Evolutionary conservation across 2,888 invertebrate species (phyloP).

Genomic region (Leucophenga maculata): DNA sequence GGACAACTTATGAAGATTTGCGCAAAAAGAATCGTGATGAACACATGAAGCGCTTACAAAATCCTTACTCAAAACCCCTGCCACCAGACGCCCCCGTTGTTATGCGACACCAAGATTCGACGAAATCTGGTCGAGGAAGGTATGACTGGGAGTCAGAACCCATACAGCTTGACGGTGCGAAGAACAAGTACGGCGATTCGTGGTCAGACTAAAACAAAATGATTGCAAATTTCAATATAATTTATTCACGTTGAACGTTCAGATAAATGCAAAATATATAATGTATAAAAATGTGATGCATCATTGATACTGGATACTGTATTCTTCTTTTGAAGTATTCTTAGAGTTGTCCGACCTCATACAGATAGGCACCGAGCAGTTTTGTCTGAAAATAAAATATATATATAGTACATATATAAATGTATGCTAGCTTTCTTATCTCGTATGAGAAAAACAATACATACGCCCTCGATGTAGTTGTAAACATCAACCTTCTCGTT

Average conservation of each 20-base stretch:
- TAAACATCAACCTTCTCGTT: constrained; percentile 95
- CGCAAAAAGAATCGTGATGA: constrained; percentile 80
- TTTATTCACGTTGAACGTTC: constrained; percentile 43
- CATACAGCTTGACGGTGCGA: constrained; percentile 40
- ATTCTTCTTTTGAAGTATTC: constrained; percentile 6
- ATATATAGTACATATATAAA: neutral
- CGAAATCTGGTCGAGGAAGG: neutral
- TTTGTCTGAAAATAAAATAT: constrained; percentile 84
- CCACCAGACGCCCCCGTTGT: constrained; percentile 55
- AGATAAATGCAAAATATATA: constrained; percentile 32
- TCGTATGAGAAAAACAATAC: constrained; percentile 51
- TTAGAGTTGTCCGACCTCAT: constrained; percentile 75
- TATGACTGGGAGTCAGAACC: constrained; percentile 4
- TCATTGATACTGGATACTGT: constrained; percentile 7
- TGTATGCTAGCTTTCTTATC: no score
- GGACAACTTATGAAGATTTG: constrained; percentile 81
- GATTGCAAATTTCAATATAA: constrained; percentile 33
- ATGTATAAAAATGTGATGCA: constrained; percentile 33
- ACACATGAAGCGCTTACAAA: constrained; percentile 70
- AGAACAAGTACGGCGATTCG: constrained; percentile 70
- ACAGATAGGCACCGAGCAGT: constrained; percentile 89
- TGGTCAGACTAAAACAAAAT: constrained; percentile 64
- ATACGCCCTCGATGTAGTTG: constrained; percentile 95
- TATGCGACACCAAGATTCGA: neutral
- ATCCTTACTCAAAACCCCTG: constrained; percentile 53